Percentiles rank a stretch among this genome's conserved stretches.
phyloP scores from a whole-genome alignment of 1,140 invertebrate genomes.

The Aphaenogaster floridana region DNA sequence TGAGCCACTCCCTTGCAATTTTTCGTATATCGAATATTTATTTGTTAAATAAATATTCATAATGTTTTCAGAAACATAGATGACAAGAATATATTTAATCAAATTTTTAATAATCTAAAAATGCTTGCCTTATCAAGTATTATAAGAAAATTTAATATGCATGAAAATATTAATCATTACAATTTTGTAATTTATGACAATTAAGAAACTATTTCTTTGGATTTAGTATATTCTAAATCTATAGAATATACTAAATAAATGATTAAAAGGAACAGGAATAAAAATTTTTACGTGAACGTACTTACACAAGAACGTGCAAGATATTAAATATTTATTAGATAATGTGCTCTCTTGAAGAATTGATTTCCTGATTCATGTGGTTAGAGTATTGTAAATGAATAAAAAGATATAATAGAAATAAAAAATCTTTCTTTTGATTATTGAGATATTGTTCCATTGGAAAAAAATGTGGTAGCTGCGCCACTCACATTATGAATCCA shows the following conservation, averaged over 20 bases:
- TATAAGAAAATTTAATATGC: not conserved
- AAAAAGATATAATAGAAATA: conserved; percentile 1
- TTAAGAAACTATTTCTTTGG: not conserved
- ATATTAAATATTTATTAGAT: not conserved
- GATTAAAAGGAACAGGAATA: not conserved
- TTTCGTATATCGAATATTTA: not conserved
- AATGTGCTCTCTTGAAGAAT: not conserved
- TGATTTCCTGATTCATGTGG: not conserved
- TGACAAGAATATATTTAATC: not conserved
- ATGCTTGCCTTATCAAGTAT: not conserved
- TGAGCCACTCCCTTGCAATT: not conserved
- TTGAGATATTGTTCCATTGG: not conserved
- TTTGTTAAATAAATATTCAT: not conserved
- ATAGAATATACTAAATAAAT: not conserved
- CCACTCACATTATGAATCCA: not conserved
- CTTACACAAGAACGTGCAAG: not conserved
- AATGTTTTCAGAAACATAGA: not conserved
- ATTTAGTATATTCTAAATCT: no score
- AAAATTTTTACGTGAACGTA: not conserved
- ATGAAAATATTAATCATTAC: not conserved
- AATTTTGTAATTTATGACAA: not conserved
- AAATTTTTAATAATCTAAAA: not conserved
- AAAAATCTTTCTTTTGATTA: not conserved
- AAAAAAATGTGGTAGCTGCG: not conserved
- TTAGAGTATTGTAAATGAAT: not conserved